Evolutionary conservation across 2,113 vertebrate genomes (phyloP).

Genomic region (Bubalus kerabau): DNA sequence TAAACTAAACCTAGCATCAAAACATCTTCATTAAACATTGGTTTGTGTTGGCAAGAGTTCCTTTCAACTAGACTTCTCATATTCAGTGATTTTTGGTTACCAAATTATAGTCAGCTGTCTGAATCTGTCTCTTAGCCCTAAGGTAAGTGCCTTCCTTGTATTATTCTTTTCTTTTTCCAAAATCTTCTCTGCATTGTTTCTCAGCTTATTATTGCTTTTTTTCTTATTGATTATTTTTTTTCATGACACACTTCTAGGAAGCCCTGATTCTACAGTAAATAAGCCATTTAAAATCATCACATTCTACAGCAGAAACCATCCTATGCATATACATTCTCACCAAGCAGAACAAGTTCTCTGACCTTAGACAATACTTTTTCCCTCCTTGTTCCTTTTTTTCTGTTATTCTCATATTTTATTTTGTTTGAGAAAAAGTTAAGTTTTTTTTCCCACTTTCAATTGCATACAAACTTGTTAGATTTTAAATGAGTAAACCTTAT

Average conservation of each 20-base stretch:
- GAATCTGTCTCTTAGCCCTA: neutral
- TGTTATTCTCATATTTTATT: neutral
- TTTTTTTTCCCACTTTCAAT: neutral
- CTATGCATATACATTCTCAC: accelerated
- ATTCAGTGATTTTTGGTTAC: neutral
- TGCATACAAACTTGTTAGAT: neutral
- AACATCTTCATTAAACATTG: neutral
- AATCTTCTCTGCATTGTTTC: neutral
- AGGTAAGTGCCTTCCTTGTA: neutral
- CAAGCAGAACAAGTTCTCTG: neutral
- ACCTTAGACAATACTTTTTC: neutral
- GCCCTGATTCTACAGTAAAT: neutral
- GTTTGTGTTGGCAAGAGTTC: neutral
- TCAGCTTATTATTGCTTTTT: neutral
- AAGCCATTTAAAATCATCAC: neutral
- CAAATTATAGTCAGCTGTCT: neutral
- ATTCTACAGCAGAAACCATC: neutral
- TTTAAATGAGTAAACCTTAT: neutral
- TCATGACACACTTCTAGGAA: neutral
- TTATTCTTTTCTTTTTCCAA: neutral
- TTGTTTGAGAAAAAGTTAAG: neutral
- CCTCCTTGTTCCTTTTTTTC: neutral
- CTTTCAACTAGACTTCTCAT: neutral
- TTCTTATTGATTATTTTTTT: neutral
- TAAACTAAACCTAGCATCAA: neutral